phyloP scores from a whole-genome alignment of 53 echinoderm and acorn worm genomes.

The Paracentrotus lividus region DNA sequence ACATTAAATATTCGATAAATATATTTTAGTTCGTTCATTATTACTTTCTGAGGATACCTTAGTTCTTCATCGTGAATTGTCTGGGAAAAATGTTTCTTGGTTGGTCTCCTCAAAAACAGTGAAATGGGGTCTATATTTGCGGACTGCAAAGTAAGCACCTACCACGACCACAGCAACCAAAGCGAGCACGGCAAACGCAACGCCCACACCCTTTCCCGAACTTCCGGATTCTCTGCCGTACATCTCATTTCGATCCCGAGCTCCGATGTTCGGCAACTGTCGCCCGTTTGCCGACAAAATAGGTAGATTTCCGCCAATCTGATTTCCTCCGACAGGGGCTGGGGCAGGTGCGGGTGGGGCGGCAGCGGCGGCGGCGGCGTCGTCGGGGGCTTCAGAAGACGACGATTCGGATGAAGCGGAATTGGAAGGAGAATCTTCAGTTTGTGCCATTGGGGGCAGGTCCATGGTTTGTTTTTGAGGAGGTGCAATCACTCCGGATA shows the following conservation, averaged over 20 bases:
- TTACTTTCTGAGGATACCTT: background rate
- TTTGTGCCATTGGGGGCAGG: conserved; percentile 1
- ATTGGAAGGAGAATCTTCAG: background rate
- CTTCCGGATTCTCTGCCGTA: conserved; percentile 25
- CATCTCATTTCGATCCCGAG: conserved; percentile 22
- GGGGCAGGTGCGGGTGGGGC: conserved; percentile 24
- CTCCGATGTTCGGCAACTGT: conserved; percentile 27
- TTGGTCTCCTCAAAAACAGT: background rate
- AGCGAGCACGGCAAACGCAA: conserved; percentile 19
- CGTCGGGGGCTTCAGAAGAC: conserved; percentile 16
- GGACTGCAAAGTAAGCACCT: conserved; percentile 31
- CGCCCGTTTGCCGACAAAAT: background rate
- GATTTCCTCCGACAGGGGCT: background rate
- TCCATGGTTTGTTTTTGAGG: background rate
- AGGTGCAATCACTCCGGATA: background rate
- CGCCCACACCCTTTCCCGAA: conserved; percentile 29
- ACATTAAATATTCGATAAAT: background rate
- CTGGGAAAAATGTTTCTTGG: too few relatives aligned
- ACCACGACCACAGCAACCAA: conserved; percentile 12
- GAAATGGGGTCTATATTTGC: conserved; percentile 19
- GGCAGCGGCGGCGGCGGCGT: background rate
- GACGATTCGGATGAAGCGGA: conserved; percentile 6
- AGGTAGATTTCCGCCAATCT: conserved; percentile 5
- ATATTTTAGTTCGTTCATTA: background rate
- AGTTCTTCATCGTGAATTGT: background rate